Base-by-base conservation (phyloP, 1,140 invertebrate species). In the Choristoneura fumiferana region DNA sequence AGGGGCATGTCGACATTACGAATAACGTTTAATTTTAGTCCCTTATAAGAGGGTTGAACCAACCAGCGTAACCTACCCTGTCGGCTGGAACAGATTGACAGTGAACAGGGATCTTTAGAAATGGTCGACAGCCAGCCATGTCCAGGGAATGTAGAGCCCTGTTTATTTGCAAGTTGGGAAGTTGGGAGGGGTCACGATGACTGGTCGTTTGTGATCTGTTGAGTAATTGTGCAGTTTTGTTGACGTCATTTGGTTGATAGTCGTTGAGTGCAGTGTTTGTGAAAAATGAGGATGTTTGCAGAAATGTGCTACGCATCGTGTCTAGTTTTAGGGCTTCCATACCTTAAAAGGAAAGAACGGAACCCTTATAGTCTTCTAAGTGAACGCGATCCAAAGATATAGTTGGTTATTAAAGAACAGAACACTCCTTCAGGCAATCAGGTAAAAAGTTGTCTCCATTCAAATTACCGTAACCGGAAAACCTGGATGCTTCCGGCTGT, bases 1-100 rank as follows among this genome's bases (percentile, higher is more conserved):
- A 72, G 73, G 83, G 84, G 84, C 84, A 85, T 85, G 84, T 87
- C 84, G 79, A 84, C 78, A 83, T 84, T 82, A 83, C 76, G 70
- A 80, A 68, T 73, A 79, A 84, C 82, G 77, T 87, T 87, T 87
- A 85, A 87, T 85, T 85, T 81, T 78, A 74, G 69, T 69, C 80
- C 84, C 81, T 76, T 67, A 76, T 61, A 65, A 66, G 58, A 67
- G 73, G 72, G 71, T 60, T 52, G 38, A 64, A 68, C 56, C 61
- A 53, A 64, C 79, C 68, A 63, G 59, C 64, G 33, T 73, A 69
- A 57, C 22, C 49, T 62, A 29, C 22, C 43, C 43, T 17, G n/a
- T n/a, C 17, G 6, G 9, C n/a, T 33, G 17, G 8, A 29, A 13
- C 9, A 9, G 18, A 33, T 29, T 12, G 43, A 29, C 18, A n/a